Evolutionary conservation across 2,113 vertebrate species (phyloP), one percentile per base, ranked within the genome.

Genomic region (Phoenicopterus ruber): DNA sequence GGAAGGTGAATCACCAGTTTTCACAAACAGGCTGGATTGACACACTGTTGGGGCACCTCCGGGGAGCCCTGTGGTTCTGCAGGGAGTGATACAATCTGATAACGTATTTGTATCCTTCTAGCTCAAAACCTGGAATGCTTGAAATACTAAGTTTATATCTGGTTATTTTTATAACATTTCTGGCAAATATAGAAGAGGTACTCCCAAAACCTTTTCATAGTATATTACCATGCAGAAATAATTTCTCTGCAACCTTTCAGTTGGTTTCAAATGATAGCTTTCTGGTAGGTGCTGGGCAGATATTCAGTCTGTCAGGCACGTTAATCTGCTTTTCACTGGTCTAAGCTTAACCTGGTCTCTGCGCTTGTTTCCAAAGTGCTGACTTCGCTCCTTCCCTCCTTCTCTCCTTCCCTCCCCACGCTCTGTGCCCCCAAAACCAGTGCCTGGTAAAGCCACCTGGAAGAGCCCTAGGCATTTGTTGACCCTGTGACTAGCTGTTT

Each of bases 241-340:
- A n/a, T 66, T 73, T 47, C n/a, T 73, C 25, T 70, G 61, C 36
- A 46, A 2, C 10, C n/a, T 83, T 88, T 66, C 71, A 47, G 14
- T 9, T 65, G 24, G 17, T 49, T 52, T 86, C 12, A 38, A 36
- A 13, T 26, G 20, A 17, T 4, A 58, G 5, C 26, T 73, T 74
- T 66, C 28, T 57, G n/a, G 12, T 52, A 8, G 31, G 7, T 65
- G 58, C 42, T 52, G 67, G 42, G 40, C 52, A 66, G 32, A 13
- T 4, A 10, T 15, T 72, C 10, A n/a, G 18, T 29, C 50, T 34
- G 31, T 40, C 36, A 26, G 57, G 21, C 21, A 28, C 0, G 0
- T 71, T 67, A 11, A 50, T 42, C 25, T 69, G 36, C 15, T 21
- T 83, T 70, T 54, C 34, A 17, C 20, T 52, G 26, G 10, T 72